Conservation (phyloP, 2,888 invertebrate species). For the Sabatieria punctata region DNA sequence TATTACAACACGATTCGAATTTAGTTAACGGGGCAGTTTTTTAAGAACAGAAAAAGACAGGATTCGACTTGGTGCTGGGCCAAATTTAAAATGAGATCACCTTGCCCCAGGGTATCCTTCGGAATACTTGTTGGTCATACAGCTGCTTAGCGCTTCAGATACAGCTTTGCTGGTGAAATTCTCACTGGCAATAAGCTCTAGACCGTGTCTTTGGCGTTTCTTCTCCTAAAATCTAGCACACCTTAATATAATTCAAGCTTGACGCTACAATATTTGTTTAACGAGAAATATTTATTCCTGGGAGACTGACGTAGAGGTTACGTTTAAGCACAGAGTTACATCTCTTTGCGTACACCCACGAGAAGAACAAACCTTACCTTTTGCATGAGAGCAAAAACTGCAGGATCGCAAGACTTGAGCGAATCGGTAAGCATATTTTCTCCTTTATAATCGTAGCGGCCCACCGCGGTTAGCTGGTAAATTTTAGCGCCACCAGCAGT, state of each 20-base stretch:
- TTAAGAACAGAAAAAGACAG: no score
- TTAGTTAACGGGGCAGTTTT: no score
- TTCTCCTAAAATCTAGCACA: conserved; percentile 46
- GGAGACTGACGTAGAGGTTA: neutral
- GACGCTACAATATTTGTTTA: conserved; percentile 1
- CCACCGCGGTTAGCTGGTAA: neutral
- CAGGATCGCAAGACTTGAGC: conserved; percentile 59
- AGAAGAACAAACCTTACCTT: conserved; percentile 31
- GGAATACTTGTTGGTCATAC: conserved; percentile 44
- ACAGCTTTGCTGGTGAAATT: conserved; percentile 40
- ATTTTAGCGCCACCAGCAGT: neutral
- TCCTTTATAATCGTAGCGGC: conserved; percentile 7
- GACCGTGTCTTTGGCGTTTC: conserved; percentile 56
- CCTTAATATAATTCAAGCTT: neutral
- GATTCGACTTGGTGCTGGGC: conserved; percentile 1
- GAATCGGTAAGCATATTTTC: conserved; percentile 20
- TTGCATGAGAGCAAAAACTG: conserved; percentile 59
- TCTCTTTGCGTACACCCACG: neutral
- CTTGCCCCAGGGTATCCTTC: conserved; percentile 43
- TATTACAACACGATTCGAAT: no score
- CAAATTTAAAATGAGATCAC: conserved; percentile 19
- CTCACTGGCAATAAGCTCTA: conserved; percentile 94
- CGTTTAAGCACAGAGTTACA: neutral
- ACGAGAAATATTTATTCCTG: neutral
- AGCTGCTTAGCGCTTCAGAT: conserved; percentile 38